Evolutionary conservation across 2,797 vertebrate species (phyloP).

Genomic region (Tiaroga cobitis): DNA sequence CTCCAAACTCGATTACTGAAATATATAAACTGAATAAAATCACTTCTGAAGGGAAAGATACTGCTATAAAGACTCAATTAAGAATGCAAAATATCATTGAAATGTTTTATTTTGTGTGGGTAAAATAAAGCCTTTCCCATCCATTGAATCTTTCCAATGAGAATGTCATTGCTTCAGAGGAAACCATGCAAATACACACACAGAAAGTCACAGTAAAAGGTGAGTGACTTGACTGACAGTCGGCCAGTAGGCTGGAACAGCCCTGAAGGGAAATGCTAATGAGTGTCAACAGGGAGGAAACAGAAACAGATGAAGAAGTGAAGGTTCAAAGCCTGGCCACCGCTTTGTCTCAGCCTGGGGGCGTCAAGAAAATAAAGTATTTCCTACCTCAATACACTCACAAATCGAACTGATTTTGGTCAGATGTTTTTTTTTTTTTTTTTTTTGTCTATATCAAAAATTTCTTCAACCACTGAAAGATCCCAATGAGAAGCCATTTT

Average conservation of each 20-base stretch:
- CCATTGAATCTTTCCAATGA: not conserved
- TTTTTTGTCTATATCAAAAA: not conserved
- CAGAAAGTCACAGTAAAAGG: constrained; percentile 8
- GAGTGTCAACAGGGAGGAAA: constrained; percentile 60
- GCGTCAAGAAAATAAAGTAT: not conserved
- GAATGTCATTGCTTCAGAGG: constrained; percentile 9
- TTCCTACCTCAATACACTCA: not conserved
- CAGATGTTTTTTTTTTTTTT: no score
- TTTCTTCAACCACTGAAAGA: not conserved
- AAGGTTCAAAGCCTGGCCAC: constrained; percentile 50
- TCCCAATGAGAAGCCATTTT: not conserved
- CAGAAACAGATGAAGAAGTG: constrained; percentile 33
- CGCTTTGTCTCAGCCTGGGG: constrained; percentile 26
- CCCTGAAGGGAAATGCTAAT: constrained; percentile 62
- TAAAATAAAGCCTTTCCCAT: constrained; percentile 2
- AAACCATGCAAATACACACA: constrained; percentile 12
- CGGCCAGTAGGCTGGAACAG: constrained; percentile 33
- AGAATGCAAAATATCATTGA: not conserved
- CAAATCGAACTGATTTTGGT: not conserved
- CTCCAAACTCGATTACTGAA: not conserved
- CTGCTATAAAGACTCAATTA: not conserved
- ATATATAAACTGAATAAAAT: not conserved
- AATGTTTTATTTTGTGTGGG: not conserved
- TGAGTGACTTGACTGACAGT: constrained; percentile 40
- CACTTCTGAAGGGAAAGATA: not conserved